Percentiles rank a stretch among this genome's conserved stretches.
Conservation (phyloP, 2,888 invertebrate genomes). For the Sphaerophoria taeniata region DNA sequence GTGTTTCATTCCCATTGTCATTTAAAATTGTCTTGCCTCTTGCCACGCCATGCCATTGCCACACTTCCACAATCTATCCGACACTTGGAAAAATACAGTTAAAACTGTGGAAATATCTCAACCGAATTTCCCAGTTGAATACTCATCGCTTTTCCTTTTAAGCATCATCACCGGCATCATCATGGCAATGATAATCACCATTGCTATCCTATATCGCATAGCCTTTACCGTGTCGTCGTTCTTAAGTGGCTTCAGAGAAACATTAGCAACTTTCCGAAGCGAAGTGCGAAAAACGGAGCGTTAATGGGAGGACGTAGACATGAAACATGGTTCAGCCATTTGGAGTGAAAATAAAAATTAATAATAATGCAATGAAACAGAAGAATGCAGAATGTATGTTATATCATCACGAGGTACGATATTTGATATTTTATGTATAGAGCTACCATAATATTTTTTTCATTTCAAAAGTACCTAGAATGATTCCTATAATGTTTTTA, state of each 20-base stretch:
- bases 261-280: constrained; percentile 63
- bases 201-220: constrained; percentile 17
- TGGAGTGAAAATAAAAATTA: constrained; percentile 15
- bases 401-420: constrained; percentile 24
- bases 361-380: constrained; percentile 12
- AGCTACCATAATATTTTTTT: background rate
- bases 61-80: background rate
- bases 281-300: constrained; percentile 62
- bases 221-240: constrained; percentile 2
- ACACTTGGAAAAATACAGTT: background rate
- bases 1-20: constrained; percentile 42
- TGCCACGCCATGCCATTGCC: constrained; percentile 1
- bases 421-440: background rate
- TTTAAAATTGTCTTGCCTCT: constrained; percentile 8
- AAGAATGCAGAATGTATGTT: constrained; percentile 29
- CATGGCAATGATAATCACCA: constrained; percentile 28
- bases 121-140: constrained; percentile 79
- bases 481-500: too few species aligned
- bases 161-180: constrained; percentile 44
- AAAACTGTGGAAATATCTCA: constrained; percentile 77
- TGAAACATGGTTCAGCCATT: constrained; percentile 37
- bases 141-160: constrained; percentile 24
- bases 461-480: background rate
- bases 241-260: constrained; percentile 30
- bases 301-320: constrained; percentile 51